Base-by-base conservation (phyloP, 2,888 invertebrate species). In the Plebejus argus region DNA sequence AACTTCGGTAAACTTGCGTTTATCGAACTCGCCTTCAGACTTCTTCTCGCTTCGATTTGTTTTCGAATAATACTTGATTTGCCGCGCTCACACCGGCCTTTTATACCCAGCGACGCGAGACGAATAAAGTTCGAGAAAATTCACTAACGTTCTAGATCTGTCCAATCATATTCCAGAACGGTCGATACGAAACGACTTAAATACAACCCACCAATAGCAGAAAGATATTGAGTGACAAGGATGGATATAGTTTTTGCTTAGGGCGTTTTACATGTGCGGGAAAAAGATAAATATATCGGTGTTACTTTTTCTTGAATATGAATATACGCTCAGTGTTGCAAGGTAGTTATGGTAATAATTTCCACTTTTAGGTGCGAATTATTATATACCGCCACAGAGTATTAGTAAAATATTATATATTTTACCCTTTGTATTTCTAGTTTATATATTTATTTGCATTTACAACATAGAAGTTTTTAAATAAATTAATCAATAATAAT, bases 1-100 rank as follows among this genome's bases (percentile, higher is more conserved):
- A 70, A 70, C 77, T 79, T 71, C 78, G 79, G 76, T 78, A 66
- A 53, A 77, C 66, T 77, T 61, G 79, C 45, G 77, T 76, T 45
- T 56, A 23, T 45, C 72, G 45, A 45, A 72, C 45, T 23, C 72
- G 39, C 23, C 28, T 72, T 72, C 12, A 39, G 58, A 72, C 39
- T 75, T 78, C 70, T 72, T 79, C 20, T 72, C 70, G 28, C 28
- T 28, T 28, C 28, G 28, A 2, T 28, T 28, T 66, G 77, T 76
- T 78, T 78, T 76, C 76, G 78, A 78, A 79, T 80, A 58, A n/a
- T 71, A 39, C 35, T n/a, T 71, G 71, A 6, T 15, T 71, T 39
- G 71, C 71, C 71, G 71, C 71, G 35, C 71, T 71, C 35, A 20
- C 71, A 3, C 28, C 28, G n/a, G 45, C 20, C 71, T 71, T 71